Conservation (phyloP, 2,888 invertebrate species). For the Leptopilina drosophilae region DNA sequence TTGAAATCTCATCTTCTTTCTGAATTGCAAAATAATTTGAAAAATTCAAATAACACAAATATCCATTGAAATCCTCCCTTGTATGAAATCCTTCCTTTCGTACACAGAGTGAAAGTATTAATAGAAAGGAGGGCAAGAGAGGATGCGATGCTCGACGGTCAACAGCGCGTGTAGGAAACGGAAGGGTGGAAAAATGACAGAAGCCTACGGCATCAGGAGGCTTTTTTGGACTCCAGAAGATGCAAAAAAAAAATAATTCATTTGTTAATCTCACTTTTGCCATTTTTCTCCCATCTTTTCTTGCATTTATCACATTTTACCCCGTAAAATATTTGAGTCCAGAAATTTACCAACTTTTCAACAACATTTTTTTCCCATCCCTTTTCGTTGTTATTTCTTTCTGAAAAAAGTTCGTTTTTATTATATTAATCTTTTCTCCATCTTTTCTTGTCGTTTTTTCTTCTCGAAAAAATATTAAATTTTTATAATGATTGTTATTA, state of each 20-base stretch:
- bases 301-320: no score
- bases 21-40: no score
- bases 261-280: background rate
- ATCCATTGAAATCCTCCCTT: background rate
- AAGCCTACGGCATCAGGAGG: slow-evolving; percentile 5
- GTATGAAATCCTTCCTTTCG: background rate
- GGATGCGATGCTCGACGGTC: slow-evolving; percentile 62
- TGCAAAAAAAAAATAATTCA: slow-evolving; percentile 1
- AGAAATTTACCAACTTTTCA: no score
- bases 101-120: slow-evolving; percentile 59
- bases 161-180: slow-evolving; percentile 67
- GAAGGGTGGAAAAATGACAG: slow-evolving; percentile 60
- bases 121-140: slow-evolving; percentile 68
- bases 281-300: background rate
- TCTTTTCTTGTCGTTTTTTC: no score
- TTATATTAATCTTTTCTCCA: no score
- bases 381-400: no score
- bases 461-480: no score
- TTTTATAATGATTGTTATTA: no score
- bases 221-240: background rate
- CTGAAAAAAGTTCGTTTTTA: no score
- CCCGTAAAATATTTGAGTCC: no score
- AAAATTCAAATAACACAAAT: background rate
- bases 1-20: no score
- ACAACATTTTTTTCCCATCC: no score